Base-by-base conservation (phyloP, 1,140 invertebrate species). In the Drosophila pachea region DNA sequence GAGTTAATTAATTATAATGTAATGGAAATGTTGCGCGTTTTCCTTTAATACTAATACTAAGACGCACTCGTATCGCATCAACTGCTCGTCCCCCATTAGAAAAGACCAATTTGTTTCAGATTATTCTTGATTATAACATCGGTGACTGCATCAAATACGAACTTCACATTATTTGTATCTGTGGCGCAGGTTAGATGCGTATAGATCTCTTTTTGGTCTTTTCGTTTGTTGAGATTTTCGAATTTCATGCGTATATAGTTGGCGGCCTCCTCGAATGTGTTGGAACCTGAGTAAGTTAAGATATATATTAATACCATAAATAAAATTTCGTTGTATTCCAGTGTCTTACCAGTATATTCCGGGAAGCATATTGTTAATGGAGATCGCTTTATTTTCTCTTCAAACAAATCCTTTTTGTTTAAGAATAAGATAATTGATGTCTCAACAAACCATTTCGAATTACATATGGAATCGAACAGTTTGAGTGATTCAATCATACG, bases 361-460 rank as follows among this genome's bases (percentile, higher is more conserved):
- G 95, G 95, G 89, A 99, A 99, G 91, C 97, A 98, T 89, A 98
- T 96, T 63, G 95, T 97, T 38, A 99, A 90, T n/a, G 97, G 95
- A 77, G 95, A 97, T 90, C 95, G 94, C 60, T 91, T 92, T 75
- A 97, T 97, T 91, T 97, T 97, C 75, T 97, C 96, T 87, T 97
- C 96, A 89, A 99, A 99, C 55, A 99, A 91, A 93, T 99, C 97
- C 90, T 98, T 98, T 87, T 99, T 99, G 90, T 99, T 99, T 29
- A 99, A 91, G 90, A 99, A 99, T 49, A 99, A 91, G 87, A 98
- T 98, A 70, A 98, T 98, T n/a, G 97, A 98, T 11, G 97, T 98
- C 79, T 98, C 97, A 54, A 97, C 95, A 89, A 98, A 98, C 97
- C 97, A 99, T 91, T 98, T 98, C 89, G 97, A 98, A 91, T 98